Evolutionary conservation across 2,113 vertebrate genomes (phyloP).

Genomic region (Urocolius indicus): DNA sequence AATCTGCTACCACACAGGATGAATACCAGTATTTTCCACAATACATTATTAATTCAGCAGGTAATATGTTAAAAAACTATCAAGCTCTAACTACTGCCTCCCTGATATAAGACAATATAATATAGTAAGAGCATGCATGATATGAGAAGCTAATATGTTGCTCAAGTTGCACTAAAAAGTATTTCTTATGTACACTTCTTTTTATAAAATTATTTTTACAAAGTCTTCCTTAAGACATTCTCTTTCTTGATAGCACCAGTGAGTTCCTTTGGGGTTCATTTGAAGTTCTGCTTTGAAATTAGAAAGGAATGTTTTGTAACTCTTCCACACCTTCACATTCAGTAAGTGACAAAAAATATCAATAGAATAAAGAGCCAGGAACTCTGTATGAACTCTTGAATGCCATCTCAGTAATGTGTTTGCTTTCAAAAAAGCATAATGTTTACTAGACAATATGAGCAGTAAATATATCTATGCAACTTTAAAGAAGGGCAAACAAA

Average conservation of each 20-base stretch:
- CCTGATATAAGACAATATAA: neutral
- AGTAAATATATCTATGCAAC: neutral
- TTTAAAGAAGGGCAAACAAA: conserved; percentile 11
- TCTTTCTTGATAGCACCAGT: neutral
- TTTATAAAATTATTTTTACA: neutral
- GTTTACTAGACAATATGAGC: neutral
- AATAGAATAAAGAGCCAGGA: neutral
- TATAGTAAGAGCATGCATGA: neutral
- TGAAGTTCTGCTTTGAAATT: conserved; percentile 57
- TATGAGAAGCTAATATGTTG: neutral
- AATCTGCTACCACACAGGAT: conserved; percentile 54
- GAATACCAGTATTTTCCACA: conserved; percentile 39
- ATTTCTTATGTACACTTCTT: neutral
- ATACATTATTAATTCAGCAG: conserved; percentile 55
- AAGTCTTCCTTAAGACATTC: conserved; percentile 2
- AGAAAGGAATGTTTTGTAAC: conserved; percentile 18
- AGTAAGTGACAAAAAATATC: conserved; percentile 3
- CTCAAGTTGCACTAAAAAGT: neutral
- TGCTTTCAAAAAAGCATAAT: neutral
- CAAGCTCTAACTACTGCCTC: neutral
- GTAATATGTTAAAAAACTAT: conserved; percentile 28
- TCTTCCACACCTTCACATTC: conserved; percentile 1
- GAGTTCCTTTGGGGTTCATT: conserved; percentile 23
- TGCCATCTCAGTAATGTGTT: neutral
- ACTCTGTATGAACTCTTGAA: neutral